Base-by-base conservation (phyloP, 2,113 vertebrate species). In the Alouatta palliata region DNA sequence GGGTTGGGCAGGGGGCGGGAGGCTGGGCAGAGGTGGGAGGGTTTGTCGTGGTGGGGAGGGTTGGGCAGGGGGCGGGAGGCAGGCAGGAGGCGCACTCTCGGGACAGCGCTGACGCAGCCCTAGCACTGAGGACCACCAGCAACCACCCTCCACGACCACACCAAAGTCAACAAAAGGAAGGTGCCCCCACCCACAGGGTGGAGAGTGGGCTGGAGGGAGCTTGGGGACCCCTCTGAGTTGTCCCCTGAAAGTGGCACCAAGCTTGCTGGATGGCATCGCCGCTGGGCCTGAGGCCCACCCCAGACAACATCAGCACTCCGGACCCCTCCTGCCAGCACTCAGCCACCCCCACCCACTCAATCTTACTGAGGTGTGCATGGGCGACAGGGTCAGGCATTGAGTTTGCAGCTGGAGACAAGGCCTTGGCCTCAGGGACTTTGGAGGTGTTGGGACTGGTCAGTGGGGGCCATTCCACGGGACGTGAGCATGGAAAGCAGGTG, bases 401-500 rank as follows among this genome's bases (percentile, higher is more conserved):
- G 6, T 40, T 27, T 25, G 30, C 37, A 2, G 10, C 58, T 9
- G 0, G 66, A 40, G 80, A 0, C 43, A 0, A 73, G 32, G 21
- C 19, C 43, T 19, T 3, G 47, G 7, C 37, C 1, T 0, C 14
- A 1, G 40, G 81, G 68, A 45, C 37, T 4, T 2, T 3, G n/a
- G 25, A 0, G 16, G 73, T 0, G 27, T 21, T 37, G 4, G 4
- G 3, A 17, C 20, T 0, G 3, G 40, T 20, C 80, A 1, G 6
- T 61, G 35, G 61, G 7, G 14, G 30, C 27, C 25, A 0, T 61
- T n/a, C 68, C 8, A 47, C 6, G 68, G 11, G 6, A 12, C 64
- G 8, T 1, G 3, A n/a, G 8, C 37, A 0, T 0, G 30, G 35
- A 25, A 0, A 13, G 25, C 40, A 3, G 61, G 47, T 3, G 2